Base-by-base conservation (phyloP, 2,888 invertebrate genomes). In the Napeogenes inachia region DNA sequence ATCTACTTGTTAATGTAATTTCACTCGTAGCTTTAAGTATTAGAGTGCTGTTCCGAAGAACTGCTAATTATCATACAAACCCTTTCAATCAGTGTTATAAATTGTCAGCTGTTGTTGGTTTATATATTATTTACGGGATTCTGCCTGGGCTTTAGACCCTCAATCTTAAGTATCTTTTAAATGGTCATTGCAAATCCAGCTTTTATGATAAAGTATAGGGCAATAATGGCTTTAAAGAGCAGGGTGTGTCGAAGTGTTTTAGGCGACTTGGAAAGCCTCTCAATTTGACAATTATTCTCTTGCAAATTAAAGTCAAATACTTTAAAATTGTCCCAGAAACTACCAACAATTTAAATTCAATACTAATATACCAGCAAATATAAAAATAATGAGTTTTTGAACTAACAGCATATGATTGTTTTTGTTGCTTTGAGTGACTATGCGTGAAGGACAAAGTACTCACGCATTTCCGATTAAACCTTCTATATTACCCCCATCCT, bases 401-500 rank as follows among this genome's bases (percentile, higher is more conserved):
- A 50, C 30, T 62, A 64, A 64, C 53, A 50, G 45, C 59, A 63
- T 42, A 54, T 63, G 64, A 66, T 66, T 65, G 62, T 58, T 62
- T 64, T 59, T 62, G 57, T 66, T 50, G 57, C 63, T 65, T 60
- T 62, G 57, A 62, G 62, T 65, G 67, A 56, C 61, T 65, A 59
- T 57, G 62, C 69, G 61, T 66, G 64, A 66, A 66, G 63, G 69
- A 63, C 69, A 68, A 63, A 61, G 61, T 66, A 68, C 69, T 69
- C 70, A 68, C 81, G 80, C 79, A 78, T 85, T 89, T 84, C 82
- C 84, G 87, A 87, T 88, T 85, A 87, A 83, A 85, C 79, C 82
- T 83, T 82, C 84, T 84, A 78, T 72, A 75, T 74, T 78, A 74
- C 76, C 82, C 83, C 84, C 82, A 70, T 71, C 70, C 68, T 65